Evolutionary conservation across 2,797 vertebrate species (phyloP).

Genomic region (Pteropus rufus): DNA sequence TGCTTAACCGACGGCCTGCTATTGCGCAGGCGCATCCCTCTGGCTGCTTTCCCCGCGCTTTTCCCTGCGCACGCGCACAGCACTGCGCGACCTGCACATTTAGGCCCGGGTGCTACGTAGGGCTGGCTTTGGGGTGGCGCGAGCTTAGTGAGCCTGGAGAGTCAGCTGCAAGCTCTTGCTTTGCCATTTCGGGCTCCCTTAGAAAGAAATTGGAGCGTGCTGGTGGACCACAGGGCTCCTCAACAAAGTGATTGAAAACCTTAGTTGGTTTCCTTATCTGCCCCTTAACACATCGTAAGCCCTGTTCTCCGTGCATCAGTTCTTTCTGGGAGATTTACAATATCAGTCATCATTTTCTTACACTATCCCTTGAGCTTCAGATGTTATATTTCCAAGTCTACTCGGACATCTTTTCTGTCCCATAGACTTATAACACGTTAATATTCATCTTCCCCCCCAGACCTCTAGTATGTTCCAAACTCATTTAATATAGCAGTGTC

Average conservation of each 20-base stretch:
- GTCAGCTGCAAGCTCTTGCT: background rate
- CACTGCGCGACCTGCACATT: fast-evolving
- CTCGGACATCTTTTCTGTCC: background rate
- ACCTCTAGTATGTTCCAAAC: background rate
- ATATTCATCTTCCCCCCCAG: background rate
- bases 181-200: background rate
- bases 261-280: background rate
- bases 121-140: fast-evolving
- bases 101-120: fast-evolving
- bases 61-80: background rate
- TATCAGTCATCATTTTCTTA: background rate
- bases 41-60: fast-evolving
- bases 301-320: background rate
- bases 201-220: background rate
- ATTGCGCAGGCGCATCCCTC: background rate
- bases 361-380: background rate
- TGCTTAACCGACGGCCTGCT: slow-evolving; percentile 1
- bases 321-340: background rate
- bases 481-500: background rate
- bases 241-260: background rate
- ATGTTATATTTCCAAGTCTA: background rate
- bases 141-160: background rate
- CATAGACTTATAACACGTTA: background rate
- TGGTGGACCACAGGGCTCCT: background rate
- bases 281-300: background rate